These are phyloP conservation scores for Halcyon smyrnensis DNA, from an alignment of 2,797 vertebrate genomes.

Conservation along the genomic window DNA sequence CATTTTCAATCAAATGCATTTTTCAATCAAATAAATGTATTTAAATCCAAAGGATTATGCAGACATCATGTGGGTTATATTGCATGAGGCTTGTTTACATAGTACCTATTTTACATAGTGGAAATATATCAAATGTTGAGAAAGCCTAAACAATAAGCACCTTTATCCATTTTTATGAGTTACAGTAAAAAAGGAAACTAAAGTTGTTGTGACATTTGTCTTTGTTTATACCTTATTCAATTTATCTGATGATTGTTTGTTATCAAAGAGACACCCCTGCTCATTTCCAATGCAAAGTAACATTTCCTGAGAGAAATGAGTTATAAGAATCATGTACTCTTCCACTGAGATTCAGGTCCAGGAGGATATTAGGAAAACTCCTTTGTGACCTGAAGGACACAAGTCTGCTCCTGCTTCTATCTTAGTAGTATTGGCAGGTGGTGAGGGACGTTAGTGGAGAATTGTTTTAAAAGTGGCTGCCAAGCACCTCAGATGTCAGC, in stretches of 20 bases:
- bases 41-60: not conserved
- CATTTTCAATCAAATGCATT: not conserved
- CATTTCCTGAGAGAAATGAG: not conserved
- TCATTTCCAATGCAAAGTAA: not conserved
- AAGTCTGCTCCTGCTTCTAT: not conserved
- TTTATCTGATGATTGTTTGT: not conserved
- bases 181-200: not conserved
- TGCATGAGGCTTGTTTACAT: not conserved
- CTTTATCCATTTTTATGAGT: not conserved
- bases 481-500: not conserved
- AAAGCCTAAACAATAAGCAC: not conserved
- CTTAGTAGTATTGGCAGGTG: not conserved
- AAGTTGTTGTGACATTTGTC: not conserved
- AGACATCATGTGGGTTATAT: rapidly evolving
- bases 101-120: not conserved
- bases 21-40: not conserved
- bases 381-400: not conserved
- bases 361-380: not conserved
- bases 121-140: not conserved
- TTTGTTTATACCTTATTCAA: not conserved
- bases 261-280: not conserved
- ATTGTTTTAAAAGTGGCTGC: not conserved
- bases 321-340: not conserved
- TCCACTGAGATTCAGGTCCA: not conserved
- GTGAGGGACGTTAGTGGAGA: not conserved